phyloP scores from a whole-genome alignment of 53 echinoderm and acorn worm species.

The Zoroaster sp. region DNA sequence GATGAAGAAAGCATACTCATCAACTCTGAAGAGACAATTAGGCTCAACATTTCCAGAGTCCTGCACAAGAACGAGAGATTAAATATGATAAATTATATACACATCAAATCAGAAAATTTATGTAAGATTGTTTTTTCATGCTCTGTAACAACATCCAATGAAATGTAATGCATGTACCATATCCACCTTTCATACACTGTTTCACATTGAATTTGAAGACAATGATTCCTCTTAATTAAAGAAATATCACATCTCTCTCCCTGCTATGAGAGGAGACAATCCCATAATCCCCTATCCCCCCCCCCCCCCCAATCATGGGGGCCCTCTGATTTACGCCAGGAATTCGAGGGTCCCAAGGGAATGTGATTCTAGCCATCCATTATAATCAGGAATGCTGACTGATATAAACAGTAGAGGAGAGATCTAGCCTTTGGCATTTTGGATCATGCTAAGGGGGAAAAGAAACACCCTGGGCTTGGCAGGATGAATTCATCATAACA shows the following conservation, averaged over 20 bases:
- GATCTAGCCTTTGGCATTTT: conserved; percentile 48
- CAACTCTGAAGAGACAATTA: conserved; percentile 94
- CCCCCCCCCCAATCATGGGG: not conserved
- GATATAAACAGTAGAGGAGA: not conserved
- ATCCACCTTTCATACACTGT: too few relatives aligned
- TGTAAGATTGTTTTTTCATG: too few relatives aligned
- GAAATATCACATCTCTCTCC: too few relatives aligned
- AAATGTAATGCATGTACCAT: too few relatives aligned
- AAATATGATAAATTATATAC: too few relatives aligned
- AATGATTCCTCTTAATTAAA: too few relatives aligned
- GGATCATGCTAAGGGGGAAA: not conserved
- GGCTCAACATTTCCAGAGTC: conserved; percentile 86
- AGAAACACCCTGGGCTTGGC: not conserved
- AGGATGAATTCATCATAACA: conserved; percentile 2
- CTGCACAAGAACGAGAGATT: conserved; percentile 48
- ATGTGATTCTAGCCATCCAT: not conserved
- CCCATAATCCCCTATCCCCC: not conserved
- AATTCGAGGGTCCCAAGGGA: not conserved
- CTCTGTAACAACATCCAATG: too few relatives aligned
- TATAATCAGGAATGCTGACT: conserved; percentile 18
- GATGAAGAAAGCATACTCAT: conserved; percentile 99
- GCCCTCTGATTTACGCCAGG: not conserved
- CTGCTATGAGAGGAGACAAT: too few relatives aligned
- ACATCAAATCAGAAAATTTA: too few relatives aligned
- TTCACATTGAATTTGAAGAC: too few relatives aligned